Evolutionary conservation across 2,797 vertebrate species (phyloP).

Genomic region (Corythornis leucogaster): DNA sequence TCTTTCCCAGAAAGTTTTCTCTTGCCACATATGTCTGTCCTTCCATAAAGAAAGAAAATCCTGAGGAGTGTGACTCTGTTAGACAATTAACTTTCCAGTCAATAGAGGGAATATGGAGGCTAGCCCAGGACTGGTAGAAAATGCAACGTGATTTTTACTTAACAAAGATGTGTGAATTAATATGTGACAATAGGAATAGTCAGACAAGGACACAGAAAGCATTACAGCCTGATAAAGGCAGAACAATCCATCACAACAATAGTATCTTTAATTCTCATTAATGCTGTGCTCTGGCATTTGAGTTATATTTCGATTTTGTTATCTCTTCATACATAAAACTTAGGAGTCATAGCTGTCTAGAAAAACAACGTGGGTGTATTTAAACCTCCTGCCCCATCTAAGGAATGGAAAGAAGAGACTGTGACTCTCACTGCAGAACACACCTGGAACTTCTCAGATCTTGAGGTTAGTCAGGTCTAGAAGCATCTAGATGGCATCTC

Average conservation of each 20-base stretch:
- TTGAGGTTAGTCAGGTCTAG: neutral
- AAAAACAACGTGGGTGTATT: neutral
- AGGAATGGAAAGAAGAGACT: neutral
- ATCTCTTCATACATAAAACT: neutral
- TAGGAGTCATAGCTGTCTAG: conserved; percentile 2
- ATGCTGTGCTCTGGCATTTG: neutral
- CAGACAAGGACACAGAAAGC: conserved; percentile 31
- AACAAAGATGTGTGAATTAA: conserved; percentile 53
- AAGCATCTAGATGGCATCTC: neutral
- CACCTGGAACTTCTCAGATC: neutral
- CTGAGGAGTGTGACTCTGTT: conserved; percentile 34
- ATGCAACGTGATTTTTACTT: conserved; percentile 57
- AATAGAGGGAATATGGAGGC: conserved; percentile 56
- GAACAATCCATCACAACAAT: conserved; percentile 38
- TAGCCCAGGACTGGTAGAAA: conserved; percentile 29
- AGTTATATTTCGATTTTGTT: conserved; percentile 64
- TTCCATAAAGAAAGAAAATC: conserved; percentile 21
- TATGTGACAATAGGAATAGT: conserved; percentile 16
- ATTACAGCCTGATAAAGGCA: conserved; percentile 54
- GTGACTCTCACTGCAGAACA: neutral
- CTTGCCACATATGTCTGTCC: neutral
- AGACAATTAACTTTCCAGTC: conserved; percentile 72
- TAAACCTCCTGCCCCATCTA: neutral
- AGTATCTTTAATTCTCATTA: conserved; percentile 52
- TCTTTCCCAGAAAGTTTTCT: neutral